Percentiles rank a stretch among this genome's conserved stretches.
Evolutionary conservation across 2,113 vertebrate genomes (phyloP).

Genomic region (Phainopepla nitens): DNA sequence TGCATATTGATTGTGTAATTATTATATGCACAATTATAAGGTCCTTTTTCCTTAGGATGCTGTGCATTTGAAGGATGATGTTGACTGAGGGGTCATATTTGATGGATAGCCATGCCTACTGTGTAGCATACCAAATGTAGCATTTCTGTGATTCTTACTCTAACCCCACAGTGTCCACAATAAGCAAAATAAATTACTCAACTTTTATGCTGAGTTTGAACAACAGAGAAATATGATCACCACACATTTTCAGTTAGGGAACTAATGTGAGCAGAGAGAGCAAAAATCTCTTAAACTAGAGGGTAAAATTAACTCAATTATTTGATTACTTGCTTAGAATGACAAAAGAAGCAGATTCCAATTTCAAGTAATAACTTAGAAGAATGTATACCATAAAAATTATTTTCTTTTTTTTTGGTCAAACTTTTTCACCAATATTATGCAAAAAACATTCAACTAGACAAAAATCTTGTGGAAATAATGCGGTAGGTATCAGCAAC

Average conservation of each 20-base stretch:
- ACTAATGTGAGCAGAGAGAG: neutral
- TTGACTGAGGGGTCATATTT: neutral
- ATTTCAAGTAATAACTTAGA: neutral
- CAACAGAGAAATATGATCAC: neutral
- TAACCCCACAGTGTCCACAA: neutral
- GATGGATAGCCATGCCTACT: neutral
- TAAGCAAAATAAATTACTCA: fast-evolving
- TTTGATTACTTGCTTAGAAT: neutral
- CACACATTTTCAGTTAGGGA: neutral
- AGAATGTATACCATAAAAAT: neutral
- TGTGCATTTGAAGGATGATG: neutral
- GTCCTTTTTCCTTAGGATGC: neutral
- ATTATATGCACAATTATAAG: neutral
- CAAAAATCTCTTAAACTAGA: neutral
- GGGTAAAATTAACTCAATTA: neutral
- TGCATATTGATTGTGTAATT: neutral
- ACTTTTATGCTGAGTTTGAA: neutral
- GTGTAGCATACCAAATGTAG: neutral
- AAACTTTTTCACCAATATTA: neutral
- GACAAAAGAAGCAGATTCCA: neutral
- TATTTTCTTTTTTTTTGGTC: neutral
- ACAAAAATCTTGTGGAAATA: neutral
- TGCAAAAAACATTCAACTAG: neutral
- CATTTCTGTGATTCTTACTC: neutral
- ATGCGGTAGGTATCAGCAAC: neutral